These are phyloP conservation scores for Rhea americana DNA, from an alignment of 2,113 vertebrate genomes.

Conservation along the genomic window DNA sequence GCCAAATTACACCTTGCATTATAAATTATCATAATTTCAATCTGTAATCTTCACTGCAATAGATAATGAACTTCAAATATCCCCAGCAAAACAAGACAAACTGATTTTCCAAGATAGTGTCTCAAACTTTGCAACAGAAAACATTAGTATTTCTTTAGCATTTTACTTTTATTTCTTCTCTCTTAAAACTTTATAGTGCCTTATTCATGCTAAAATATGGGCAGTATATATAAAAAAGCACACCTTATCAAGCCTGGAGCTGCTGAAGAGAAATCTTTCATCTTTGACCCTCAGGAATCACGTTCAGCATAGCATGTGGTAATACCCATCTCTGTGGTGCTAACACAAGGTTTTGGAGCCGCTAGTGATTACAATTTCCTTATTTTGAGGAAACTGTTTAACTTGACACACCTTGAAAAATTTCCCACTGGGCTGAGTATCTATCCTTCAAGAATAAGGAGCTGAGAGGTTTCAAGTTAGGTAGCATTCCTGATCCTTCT, in stretches of 20 bases:
- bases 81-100: slow-evolving; percentile 3
- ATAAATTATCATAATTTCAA: slow-evolving; percentile 23
- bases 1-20: neutral
- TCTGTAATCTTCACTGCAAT: neutral
- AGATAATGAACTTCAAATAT: slow-evolving; percentile 20
- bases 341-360: neutral
- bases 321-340: neutral
- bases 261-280: neutral
- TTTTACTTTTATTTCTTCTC: too few relatives aligned
- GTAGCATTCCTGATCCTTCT: slow-evolving; percentile 47
- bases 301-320: neutral
- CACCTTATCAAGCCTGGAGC: neutral
- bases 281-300: neutral
- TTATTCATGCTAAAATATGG: neutral
- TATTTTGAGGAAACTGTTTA: slow-evolving; percentile 20
- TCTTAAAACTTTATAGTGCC: neutral
- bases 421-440: neutral
- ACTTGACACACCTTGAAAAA: slow-evolving; percentile 12
- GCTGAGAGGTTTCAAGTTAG: slow-evolving; percentile 38
- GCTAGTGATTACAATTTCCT: neutral
- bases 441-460: slow-evolving; percentile 6
- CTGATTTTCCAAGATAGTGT: neutral
- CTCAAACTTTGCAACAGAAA: neutral
- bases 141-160: neutral
- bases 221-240: neutral